Evolutionary conservation across 2,888 invertebrate genomes (phyloP).

Genomic region (Cataglyphis altisquamis): DNA sequence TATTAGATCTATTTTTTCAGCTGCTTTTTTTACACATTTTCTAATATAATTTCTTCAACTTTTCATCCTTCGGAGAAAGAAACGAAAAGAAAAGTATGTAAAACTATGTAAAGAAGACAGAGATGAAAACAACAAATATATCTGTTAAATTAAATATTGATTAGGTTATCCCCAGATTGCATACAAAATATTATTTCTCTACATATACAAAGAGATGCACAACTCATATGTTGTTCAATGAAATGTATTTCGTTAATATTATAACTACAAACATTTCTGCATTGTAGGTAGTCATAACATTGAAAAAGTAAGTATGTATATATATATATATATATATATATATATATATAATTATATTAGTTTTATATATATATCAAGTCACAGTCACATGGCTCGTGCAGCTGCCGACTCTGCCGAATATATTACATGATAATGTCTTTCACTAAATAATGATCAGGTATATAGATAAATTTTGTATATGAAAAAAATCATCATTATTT

Average conservation of each 20-base stretch:
- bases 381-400: conserved; percentile 25
- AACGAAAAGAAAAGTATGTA: neutral
- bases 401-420: conserved; percentile 30
- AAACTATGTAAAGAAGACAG: conserved; percentile 17
- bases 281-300: conserved; percentile 47
- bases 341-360: neutral
- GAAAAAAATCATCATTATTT: conserved; percentile 36
- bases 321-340: conserved; percentile 19
- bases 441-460: conserved; percentile 39
- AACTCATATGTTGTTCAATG: conserved; percentile 24
- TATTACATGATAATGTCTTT: conserved; percentile 39
- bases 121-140: neutral
- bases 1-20: conserved; percentile 4
- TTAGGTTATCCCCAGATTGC: neutral
- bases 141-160: conserved; percentile 5
- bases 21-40: conserved; percentile 6
- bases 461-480: conserved; percentile 22
- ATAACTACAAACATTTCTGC: conserved; percentile 50
- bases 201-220: conserved; percentile 29
- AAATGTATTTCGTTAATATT: conserved; percentile 45
- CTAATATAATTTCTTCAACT: neutral
- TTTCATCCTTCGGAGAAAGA: neutral
- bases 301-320: conserved; percentile 31
- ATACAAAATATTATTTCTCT: conserved; percentile 19
- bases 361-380: conserved; percentile 6